Percentiles rank a stretch among this genome's conserved stretches.
Evolutionary conservation across 2,888 invertebrate species (phyloP).

Genomic region (Agrilus cyanescens): DNA sequence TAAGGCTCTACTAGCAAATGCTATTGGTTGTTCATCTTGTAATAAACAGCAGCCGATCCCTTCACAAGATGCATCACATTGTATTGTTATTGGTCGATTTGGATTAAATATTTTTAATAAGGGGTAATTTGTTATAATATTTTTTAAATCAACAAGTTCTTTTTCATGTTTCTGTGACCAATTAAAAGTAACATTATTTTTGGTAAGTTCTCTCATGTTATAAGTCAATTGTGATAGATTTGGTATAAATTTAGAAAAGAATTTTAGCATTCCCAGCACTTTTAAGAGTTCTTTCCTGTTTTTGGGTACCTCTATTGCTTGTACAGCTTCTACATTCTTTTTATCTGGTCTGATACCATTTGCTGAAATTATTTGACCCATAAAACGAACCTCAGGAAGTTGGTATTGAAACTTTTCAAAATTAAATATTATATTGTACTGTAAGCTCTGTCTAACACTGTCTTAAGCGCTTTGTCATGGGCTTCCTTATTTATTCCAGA

Average conservation of each 20-base stretch:
- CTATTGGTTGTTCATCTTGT: conserved; percentile 18
- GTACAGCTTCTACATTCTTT: too few relatives aligned
- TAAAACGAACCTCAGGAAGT: too few relatives aligned
- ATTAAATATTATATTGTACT: too few relatives aligned
- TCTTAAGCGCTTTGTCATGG: conserved; percentile 13
- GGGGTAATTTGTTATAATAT: not conserved
- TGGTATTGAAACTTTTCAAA: conserved; percentile 11
- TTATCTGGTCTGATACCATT: too few relatives aligned
- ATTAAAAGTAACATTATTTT: not conserved
- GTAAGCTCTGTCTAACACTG: conserved; percentile 13
- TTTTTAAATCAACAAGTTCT: not conserved
- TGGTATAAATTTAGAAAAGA: conserved; percentile 9
- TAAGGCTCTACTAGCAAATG: too few relatives aligned
- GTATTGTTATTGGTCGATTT: not conserved
- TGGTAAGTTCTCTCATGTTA: conserved; percentile 3
- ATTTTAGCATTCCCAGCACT: conserved; percentile 12
- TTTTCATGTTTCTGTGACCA: not conserved
- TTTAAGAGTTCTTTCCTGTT: too few relatives aligned
- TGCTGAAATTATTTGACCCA: too few relatives aligned
- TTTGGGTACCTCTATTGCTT: too few relatives aligned
- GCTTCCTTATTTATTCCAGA: conserved; percentile 13
- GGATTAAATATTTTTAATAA: conserved; percentile 2
- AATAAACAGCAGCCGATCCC: conserved; percentile 19
- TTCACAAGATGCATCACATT: conserved; percentile 17
- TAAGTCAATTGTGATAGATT: conserved; percentile 7